Base-by-base conservation (phyloP, 2,113 vertebrate genomes). In the Typhlomys cinereus region DNA sequence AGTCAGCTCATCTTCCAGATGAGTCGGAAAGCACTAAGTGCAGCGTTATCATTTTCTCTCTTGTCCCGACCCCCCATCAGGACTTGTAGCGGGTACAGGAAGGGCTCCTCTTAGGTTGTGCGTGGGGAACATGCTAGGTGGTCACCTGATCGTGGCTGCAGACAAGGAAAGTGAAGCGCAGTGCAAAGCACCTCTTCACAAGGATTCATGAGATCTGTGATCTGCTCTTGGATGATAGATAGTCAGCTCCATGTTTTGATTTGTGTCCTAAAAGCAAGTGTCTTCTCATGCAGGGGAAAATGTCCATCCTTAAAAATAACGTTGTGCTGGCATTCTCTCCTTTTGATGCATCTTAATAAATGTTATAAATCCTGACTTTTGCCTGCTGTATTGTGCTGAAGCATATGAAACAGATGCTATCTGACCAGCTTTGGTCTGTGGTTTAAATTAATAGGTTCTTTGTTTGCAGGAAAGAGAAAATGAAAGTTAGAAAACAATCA, bases 401-500 rank as follows among this genome's bases (percentile, higher is more conserved):
- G 14, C 25, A 1, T 90, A 44, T 83, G 15, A 79, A 88, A 81
- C 52, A 46, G 62, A 7, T 74, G 21, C 6, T 81, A 57, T 80
- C 41, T 71, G 44, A 39, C 44, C 10, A 61, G n/a, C 57, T 90
- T 83, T 64, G 13, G 34, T 34, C 23, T 54, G 46, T 44, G 11
- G 23, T 52, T 90, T 25, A 62, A 85, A 4, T 13, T 79, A 76
- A 13, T 13, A n/a, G 2, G 2, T 29, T 80, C 48, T 59, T 78
- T 82, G n/a, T 76, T 73, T 81, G 62, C 13, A 89, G 4, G 46
- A 80, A 76, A 14, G 29, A 84, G 13, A 48, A 81, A 91, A 85
- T 23, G 14, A 75, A 86, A 88, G 54, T 25, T 4, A 57, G 17
- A 64, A 74, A 90, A 70, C n/a, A n/a, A n/a, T n/a, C n/a, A n/a